Evolutionary conservation across 2,888 invertebrate genomes (phyloP), one percentile per base, ranked within the genome.

Genomic region (Ophonus ardosiacus): DNA sequence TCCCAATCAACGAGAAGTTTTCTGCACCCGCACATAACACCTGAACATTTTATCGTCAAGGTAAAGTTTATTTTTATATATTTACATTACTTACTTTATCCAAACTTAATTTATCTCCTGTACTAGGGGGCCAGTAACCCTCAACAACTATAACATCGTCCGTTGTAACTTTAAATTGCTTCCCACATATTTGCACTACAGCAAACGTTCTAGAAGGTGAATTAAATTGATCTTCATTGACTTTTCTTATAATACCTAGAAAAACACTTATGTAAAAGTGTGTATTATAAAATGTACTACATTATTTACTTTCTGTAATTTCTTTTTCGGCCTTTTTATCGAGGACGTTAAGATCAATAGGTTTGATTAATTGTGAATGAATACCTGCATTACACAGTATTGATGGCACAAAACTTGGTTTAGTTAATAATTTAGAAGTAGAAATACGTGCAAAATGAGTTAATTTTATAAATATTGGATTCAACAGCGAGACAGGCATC

Each of bases 101-200:
- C 71, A 98, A 91, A 86, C 93, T 94, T 81, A 98, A 93, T 91
- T 94, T 92, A 89, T 98, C 97, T 0, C 97, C 97, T 83, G 94
- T 93, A 80, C 94, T 94, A 0, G 97, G 97, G 40, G 96, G 95
- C 97, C 97, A 97, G 89, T 95, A 94, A 0, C 97, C 97, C 91
- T 96, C 96, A 0, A 98, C 92, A 0, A 97, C 93, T 38, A 98
- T 93, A 2, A 98, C 92, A 91, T 98, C 98, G n/a, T 96, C 97
- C 85, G 95, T 93, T 0, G 97, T 97, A 0, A 98, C 93, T 91
- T 97, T 96, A 91, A 95, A 96, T 89, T 98, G 98, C 90, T 96
- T 96, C 10, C 97, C 97, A 86, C 95, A 92, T 17, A 98, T 88
- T 88, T 97, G 95, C 0, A 98, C 93, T 0, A 98, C 94, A 0